phyloP scores from a whole-genome alignment of 2,113 vertebrate genomes.

The Symphodus melops region DNA sequence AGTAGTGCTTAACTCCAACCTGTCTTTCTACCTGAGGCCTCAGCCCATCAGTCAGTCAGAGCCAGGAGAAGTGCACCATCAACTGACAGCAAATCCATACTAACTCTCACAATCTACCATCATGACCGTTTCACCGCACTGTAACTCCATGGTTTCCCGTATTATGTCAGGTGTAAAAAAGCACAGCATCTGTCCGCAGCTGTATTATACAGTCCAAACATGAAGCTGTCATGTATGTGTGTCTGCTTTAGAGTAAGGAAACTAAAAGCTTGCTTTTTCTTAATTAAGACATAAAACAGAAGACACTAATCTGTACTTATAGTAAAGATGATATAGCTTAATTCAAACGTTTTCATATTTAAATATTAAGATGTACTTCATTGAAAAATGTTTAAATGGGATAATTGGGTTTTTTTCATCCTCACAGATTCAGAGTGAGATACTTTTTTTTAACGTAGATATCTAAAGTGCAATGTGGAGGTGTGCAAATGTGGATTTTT shows the following conservation, averaged over 20 bases:
- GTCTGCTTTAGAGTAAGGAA: background rate
- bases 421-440: too few relatives aligned
- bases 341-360: too few relatives aligned
- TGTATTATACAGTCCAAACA: slow-evolving; percentile 41
- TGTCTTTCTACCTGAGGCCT: slow-evolving; percentile 75
- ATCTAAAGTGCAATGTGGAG: too few relatives aligned
- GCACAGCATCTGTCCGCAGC: slow-evolving; percentile 57
- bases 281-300: background rate
- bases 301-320: too few relatives aligned
- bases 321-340: too few relatives aligned
- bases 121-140: slow-evolving; percentile 77
- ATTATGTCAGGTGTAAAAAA: slow-evolving; percentile 77
- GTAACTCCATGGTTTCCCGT: slow-evolving; percentile 78
- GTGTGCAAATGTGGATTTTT: too few relatives aligned
- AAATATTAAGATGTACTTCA: too few relatives aligned
- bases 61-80: slow-evolving; percentile 38
- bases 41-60: slow-evolving; percentile 67
- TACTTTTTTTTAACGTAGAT: too few relatives aligned
- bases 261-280: background rate
- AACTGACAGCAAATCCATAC: slow-evolving; percentile 89
- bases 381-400: too few relatives aligned
- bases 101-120: slow-evolving; percentile 81
- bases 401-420: too few relatives aligned
- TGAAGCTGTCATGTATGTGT: slow-evolving; percentile 21
- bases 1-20: slow-evolving; percentile 87